Base-by-base conservation (phyloP, 2,888 invertebrate species). In the Scaptomyza flava region DNA sequence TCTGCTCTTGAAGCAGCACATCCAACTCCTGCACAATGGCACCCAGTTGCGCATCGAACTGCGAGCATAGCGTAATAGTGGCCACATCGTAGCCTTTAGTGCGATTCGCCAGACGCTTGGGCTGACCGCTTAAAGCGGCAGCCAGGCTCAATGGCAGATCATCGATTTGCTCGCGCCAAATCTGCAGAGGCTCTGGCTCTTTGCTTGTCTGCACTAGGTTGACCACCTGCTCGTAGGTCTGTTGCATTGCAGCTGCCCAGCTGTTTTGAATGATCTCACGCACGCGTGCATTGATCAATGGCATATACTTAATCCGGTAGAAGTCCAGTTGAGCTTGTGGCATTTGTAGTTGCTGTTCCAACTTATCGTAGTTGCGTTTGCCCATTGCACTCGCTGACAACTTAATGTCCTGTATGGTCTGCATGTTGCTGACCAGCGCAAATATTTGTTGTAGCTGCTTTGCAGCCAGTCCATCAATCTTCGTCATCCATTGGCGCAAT, bases 71-170 rank as follows among this genome's bases (percentile, higher is more conserved):
- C 85, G 94, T 94, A 47, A 96, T 95, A 42, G 97, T 92, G 23
- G 94, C 94, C 0, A 94, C 94, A 0, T 96, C 96, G 91, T 95
- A 96, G 0, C 97, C 97, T 77, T 95, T 94, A 4, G 96, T 95
- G 92, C 97, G 97, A 93, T 96, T 95, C 0, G 95, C 93, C 91
- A 96, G 89, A 5, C 86, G 89, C 53, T 92, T 92, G 0, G 79
- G 88, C 33, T 91, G 86, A n/a, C 89, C 87, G 45, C 87, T 90
- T 17, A 92, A 67, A 0, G 92, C 92, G 6, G 90, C 88, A 34
- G 92, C 92, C 17, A 93, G 81, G 68, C 93, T 93, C 30, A 91
- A 81, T 0, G 93, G 93, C 45, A 94, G 91, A 85, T 95, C 94
- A 1, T 82, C 92, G 42, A 93, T 92, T 43, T 95, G 94, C 84